phyloP scores from a whole-genome alignment of 2,113 vertebrate species.

The Percopsis transmontana region DNA sequence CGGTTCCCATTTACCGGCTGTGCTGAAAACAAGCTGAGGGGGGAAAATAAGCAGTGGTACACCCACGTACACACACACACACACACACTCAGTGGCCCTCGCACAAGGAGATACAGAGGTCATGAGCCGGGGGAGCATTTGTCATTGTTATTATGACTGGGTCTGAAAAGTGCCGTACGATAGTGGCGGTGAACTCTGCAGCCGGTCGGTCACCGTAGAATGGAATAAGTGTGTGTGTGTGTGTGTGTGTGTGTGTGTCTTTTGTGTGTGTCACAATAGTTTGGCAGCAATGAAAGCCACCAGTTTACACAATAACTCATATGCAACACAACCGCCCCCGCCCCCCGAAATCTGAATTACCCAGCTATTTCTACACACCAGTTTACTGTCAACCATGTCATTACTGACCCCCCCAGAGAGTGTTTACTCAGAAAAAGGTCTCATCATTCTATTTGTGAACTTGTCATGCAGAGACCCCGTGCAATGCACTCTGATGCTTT shows the following conservation, averaged over 20 bases:
- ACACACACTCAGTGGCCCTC: background rate
- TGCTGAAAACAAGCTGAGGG: background rate
- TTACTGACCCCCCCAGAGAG: slow-evolving; percentile 34
- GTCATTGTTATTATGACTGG: slow-evolving; percentile 49
- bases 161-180: slow-evolving; percentile 18
- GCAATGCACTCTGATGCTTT: slow-evolving; percentile 23
- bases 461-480: background rate
- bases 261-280: background rate
- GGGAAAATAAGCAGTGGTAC: slow-evolving; percentile 15
- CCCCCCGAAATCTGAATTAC: slow-evolving; percentile 8
- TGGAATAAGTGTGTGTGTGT: slow-evolving; percentile 3
- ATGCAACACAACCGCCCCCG: slow-evolving; percentile 1
- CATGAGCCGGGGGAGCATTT: slow-evolving; percentile 37
- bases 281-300: too few species aligned
- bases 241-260: slow-evolving; percentile 3
- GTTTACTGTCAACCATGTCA: slow-evolving; percentile 41
- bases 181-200: slow-evolving; percentile 45
- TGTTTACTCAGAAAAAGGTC: slow-evolving; percentile 36
- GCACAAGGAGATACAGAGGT: slow-evolving; percentile 10
- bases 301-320: background rate
- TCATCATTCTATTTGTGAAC: background rate
- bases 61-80: background rate
- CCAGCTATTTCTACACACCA: slow-evolving; percentile 39
- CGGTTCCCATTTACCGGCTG: slow-evolving; percentile 60
- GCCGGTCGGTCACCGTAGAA: slow-evolving; percentile 29